phyloP scores from a whole-genome alignment of 2,113 vertebrate species.

The Stigmatopora nigra region DNA sequence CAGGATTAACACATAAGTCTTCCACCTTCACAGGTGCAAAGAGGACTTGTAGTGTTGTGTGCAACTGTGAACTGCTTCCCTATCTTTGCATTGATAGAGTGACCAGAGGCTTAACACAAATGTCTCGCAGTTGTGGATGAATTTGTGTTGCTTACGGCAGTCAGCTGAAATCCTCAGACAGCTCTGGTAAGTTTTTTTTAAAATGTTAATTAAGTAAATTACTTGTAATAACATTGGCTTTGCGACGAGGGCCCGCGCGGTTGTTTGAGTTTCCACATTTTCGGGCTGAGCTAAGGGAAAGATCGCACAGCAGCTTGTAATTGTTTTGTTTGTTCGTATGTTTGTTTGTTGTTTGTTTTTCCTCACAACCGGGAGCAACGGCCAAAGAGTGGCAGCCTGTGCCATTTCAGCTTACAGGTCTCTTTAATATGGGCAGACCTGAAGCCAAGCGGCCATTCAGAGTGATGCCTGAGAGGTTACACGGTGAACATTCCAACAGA shows the following conservation, averaged over 20 bases:
- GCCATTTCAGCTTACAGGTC: constrained; percentile 43
- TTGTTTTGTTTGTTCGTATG: constrained; percentile 40
- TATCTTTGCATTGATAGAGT: constrained; percentile 66
- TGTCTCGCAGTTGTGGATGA: constrained; percentile 56
- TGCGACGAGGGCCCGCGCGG: constrained; percentile 25
- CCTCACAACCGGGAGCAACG: constrained; percentile 29
- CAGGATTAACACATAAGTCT: constrained; percentile 67
- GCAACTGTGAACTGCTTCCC: constrained; percentile 58
- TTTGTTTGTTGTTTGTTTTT: constrained; percentile 2
- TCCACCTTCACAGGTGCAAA: constrained; percentile 67
- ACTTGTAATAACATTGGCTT: constrained; percentile 58
- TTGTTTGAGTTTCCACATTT: constrained; percentile 46
- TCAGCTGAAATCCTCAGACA: constrained; percentile 58
- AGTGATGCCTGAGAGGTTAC: constrained; percentile 36
- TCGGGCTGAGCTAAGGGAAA: constrained; percentile 27
- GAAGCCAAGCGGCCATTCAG: constrained; percentile 56
- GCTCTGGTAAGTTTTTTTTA: constrained; percentile 40
- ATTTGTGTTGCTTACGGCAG: constrained; percentile 63
- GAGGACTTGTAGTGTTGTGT: constrained; percentile 51
- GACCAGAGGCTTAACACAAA: constrained; percentile 64
- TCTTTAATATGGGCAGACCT: constrained; percentile 42
- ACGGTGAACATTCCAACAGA: constrained; percentile 31
- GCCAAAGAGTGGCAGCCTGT: constrained; percentile 44
- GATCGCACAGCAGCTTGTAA: constrained; percentile 42
- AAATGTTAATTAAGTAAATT: constrained; percentile 67